These are phyloP conservation scores for Coenonympha glycerion DNA, from an alignment of 2,888 invertebrate species.

Conservation along the genomic window DNA sequence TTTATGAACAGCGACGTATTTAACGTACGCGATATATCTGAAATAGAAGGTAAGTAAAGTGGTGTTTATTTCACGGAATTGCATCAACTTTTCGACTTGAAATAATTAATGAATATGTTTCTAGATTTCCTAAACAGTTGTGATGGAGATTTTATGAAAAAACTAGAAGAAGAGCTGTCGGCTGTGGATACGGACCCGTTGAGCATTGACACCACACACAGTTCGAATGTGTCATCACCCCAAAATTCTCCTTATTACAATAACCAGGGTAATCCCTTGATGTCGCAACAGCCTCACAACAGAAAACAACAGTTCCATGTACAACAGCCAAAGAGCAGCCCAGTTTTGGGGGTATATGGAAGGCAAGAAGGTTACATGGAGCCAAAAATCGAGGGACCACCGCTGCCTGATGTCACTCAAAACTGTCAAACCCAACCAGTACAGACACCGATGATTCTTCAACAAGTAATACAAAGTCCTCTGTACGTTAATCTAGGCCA, in stretches of 20 bases:
- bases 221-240: constrained; percentile 42
- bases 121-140: constrained; percentile 80
- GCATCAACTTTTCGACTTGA: constrained; percentile 4
- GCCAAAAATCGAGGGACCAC: constrained; percentile 38
- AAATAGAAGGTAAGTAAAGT: constrained; percentile 78
- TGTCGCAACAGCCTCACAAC: constrained; percentile 56
- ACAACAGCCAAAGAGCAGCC: constrained; percentile 45
- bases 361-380: constrained; percentile 53
- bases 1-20: constrained; percentile 75
- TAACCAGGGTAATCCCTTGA: constrained; percentile 55
- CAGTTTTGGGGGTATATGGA: constrained; percentile 47
- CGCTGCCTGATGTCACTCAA: constrained; percentile 52
- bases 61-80: background rate
- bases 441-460: constrained; percentile 58
- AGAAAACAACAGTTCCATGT: constrained; percentile 39
- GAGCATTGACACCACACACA: constrained; percentile 50
- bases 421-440: constrained; percentile 43
- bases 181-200: constrained; percentile 53
- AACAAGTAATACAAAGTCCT: constrained; percentile 63
- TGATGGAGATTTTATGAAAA: constrained; percentile 79
- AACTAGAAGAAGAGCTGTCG: constrained; percentile 64
- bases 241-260: constrained; percentile 53
- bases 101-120: constrained; percentile 27
- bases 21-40: constrained; percentile 80
- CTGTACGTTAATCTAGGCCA: constrained; percentile 61